Conservation (phyloP, 2,797 vertebrate genomes). For the Myripristis jacobus region DNA sequence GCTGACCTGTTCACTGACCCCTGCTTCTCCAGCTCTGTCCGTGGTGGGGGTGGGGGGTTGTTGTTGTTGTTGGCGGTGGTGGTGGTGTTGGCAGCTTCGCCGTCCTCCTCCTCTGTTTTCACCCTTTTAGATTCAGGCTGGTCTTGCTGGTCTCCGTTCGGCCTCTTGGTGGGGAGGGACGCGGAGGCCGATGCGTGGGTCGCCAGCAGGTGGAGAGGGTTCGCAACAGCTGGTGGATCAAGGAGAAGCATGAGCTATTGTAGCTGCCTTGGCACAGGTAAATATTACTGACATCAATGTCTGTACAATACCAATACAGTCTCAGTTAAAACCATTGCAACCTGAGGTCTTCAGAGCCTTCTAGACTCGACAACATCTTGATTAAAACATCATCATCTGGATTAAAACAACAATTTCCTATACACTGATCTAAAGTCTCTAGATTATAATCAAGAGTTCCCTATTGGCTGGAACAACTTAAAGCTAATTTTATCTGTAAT, state of each 20-base stretch:
- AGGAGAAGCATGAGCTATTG: neutral
- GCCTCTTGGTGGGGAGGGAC: constrained; percentile 94
- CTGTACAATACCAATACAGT: neutral
- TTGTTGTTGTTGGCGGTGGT: constrained; percentile 67
- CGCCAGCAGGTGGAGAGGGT: constrained; percentile 94
- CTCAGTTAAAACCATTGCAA: too few species aligned
- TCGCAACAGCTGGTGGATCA: constrained; percentile 84
- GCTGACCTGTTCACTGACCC: constrained; percentile 83
- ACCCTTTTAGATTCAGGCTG: constrained; percentile 90
- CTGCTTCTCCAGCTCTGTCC: constrained; percentile 77
- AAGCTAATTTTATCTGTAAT: too few species aligned
- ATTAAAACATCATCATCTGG: too few species aligned
- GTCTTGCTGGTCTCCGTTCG: constrained; percentile 88
- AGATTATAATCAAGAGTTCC: too few species aligned
- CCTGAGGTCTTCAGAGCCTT: too few species aligned
- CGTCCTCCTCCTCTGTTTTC: constrained; percentile 82
- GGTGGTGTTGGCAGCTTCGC: constrained; percentile 72
- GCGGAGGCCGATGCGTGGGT: constrained; percentile 96
- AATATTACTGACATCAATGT: neutral
- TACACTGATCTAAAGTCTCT: too few species aligned
- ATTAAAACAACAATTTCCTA: too few species aligned
- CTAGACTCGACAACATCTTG: too few species aligned
- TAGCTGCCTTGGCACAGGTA: neutral
- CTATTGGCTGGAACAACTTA: too few species aligned
- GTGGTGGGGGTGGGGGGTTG: constrained; percentile 56